Conservation (phyloP, 2,113 vertebrate species). For the Zosterops pallidus region DNA sequence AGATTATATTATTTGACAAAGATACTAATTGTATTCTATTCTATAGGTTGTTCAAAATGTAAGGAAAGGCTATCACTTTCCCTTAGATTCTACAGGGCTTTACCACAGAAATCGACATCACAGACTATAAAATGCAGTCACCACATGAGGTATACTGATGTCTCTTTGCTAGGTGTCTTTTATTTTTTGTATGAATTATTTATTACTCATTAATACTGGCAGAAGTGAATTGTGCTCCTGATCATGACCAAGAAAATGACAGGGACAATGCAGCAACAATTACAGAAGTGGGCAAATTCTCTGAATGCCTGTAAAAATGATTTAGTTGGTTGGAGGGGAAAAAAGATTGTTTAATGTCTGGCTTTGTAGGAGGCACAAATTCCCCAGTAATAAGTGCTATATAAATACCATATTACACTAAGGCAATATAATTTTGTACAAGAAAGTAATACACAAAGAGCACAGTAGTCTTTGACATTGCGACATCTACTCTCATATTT, state of each 20-base stretch:
- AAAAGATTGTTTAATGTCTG: neutral
- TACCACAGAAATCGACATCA: neutral
- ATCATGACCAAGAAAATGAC: slow-evolving; percentile 35
- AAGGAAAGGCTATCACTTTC: slow-evolving; percentile 23
- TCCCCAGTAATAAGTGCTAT: neutral
- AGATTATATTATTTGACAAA: slow-evolving; percentile 27
- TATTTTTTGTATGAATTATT: slow-evolving; percentile 56
- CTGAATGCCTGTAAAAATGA: slow-evolving; percentile 3
- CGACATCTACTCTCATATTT: neutral
- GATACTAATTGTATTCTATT: slow-evolving; percentile 38
- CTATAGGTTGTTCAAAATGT: slow-evolving; percentile 1
- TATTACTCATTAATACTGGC: slow-evolving; percentile 36
- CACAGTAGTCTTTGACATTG: neutral
- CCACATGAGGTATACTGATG: neutral
- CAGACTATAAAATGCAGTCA: neutral
- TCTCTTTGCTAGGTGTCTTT: slow-evolving; percentile 31
- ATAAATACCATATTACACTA: neutral
- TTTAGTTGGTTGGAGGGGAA: neutral
- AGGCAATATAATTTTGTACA: neutral
- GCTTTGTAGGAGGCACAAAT: neutral
- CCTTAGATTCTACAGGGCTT: neutral
- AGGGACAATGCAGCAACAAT: neutral
- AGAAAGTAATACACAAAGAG: neutral
- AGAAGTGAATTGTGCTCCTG: slow-evolving; percentile 25
- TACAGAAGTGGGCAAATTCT: neutral